Evolutionary conservation across 2,113 vertebrate genomes (phyloP), one percentile per base, ranked within the genome.

Genomic region (Orycteropus afer): DNA sequence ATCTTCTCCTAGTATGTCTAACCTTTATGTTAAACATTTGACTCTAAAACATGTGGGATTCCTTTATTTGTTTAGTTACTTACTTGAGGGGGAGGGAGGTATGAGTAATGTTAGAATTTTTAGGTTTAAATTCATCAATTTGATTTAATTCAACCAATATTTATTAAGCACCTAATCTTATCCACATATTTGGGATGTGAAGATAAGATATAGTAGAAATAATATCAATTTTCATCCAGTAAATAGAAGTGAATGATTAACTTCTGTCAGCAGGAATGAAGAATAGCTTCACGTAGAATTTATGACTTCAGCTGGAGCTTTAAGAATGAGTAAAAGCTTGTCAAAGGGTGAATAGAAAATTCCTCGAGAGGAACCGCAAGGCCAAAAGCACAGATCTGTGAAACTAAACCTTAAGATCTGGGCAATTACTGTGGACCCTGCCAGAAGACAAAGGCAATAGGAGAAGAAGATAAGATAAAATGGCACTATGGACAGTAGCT

Each of bases 81-180:
- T 27, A 22, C 59, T 25, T 25, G 7, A 61, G 42, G 51, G 23
- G 34, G 84, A 12, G 3, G 32, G 20, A 17, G 55, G 10, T 42
- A 42, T 86, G 67, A 94, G 11, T 78, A n/a, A 82, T 81, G 23
- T 89, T 61, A 82, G 12, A 17, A n/a, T n/a, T n/a, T 27, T 34
- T 76, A 89, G 67, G 76, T 80, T 20, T 53, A 94, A 87, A 94
- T 95, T 92, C 37, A 73, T 96, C 61, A 55, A 29, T 84, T 84
- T 76, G 37, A 88, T 76, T 91, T 45, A 89, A 49, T 94, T 89
- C 51, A 49, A 34, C 49, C 78, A 87, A 63, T 91, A 91, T 78
- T 94, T 96, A 88, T 81, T 93, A 94, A 92, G 51, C 4, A 85
- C 11, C 78, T 88, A 89, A 80, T 89, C 42, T 87, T 91, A 73